These are phyloP conservation scores for Drosophila neoperkinsi DNA, from an alignment of 2,888 invertebrate species.

Conservation along the genomic window DNA sequence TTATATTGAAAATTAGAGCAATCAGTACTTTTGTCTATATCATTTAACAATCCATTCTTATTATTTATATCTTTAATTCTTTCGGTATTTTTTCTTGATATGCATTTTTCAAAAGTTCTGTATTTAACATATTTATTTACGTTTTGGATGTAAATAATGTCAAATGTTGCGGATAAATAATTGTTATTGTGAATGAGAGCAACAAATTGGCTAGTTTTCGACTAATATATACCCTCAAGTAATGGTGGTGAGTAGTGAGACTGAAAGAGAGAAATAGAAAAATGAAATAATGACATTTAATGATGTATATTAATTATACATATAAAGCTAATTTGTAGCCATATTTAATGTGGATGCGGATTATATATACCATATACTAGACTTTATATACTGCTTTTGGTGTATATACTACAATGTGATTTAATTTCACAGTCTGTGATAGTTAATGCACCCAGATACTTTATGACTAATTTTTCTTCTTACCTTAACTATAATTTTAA, in stretches of 20 bases:
- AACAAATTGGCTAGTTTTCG: background rate
- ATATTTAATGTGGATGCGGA: background rate
- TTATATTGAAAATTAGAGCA: background rate
- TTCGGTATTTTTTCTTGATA: too few relatives aligned
- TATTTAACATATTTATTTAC: background rate
- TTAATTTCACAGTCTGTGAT: too few relatives aligned
- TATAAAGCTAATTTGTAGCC: background rate
- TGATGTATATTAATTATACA: background rate
- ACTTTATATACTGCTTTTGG: too few relatives aligned
- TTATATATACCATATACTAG: background rate
- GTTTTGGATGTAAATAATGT: background rate
- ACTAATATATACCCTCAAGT: background rate
- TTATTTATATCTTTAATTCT: background rate
- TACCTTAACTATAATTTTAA: background rate
- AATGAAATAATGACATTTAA: background rate
- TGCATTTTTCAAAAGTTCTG: background rate
- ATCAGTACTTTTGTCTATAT: background rate
- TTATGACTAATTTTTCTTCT: background rate
- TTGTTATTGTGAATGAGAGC: background rate
- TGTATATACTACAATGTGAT: too few relatives aligned
- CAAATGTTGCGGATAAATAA: background rate
- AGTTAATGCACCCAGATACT: background rate
- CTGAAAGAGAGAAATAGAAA: background rate
- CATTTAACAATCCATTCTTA: background rate
- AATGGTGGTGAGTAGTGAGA: background rate